Base-by-base conservation (phyloP, 2,888 invertebrate species). In the Campoletis raptor region DNA sequence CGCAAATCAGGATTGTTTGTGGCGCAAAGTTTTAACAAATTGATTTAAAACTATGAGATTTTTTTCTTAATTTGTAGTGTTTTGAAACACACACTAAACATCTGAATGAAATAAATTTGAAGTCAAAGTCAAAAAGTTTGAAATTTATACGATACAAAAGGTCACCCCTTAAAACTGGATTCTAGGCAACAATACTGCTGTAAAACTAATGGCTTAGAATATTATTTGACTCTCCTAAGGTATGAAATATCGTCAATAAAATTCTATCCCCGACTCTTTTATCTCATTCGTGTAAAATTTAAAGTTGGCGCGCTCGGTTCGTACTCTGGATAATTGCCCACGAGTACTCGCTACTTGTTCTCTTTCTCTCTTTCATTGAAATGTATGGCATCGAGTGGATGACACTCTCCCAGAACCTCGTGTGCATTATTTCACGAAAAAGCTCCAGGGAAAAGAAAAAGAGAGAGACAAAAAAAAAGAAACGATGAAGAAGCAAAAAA, bases 381-480 rank as follows among this genome's bases (percentile, higher is more conserved):
- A 92, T 90, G 91, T 92, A 91, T 81, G 86, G 83, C 89, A 79
- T 85, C 64, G 74, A 86, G 79, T 79, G 89, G 89, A 90, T 89
- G 91, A 92, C 91, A 92, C 90, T 91, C 90, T 90, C 90, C 89
- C 90, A 89, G 90, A 90, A 91, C 90, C 90, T 89, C 88, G 89
- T 85, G 88, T 89, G 92, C 92, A 90, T 92, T 90, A 92, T 91
- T 92, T 90, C 66, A 66, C 9, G 40, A 40, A 40, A 9, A 40
- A 40, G 40, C 48, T 54, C 30, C 30, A 40, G 69, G 40, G 24
- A 42, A 48, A 42, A 86, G 88, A 87, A 86, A 88, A 88, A 86
- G 90, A 89, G 89, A 88, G 80, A 91, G 92, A 92, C 30, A 52
- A n/a, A 21, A 30, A 24, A 15, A n/a, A 36, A 37, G 83, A 52